Conservation (phyloP, 64 coral and sea anemone species). For the Pocillopora damicornis region DNA sequence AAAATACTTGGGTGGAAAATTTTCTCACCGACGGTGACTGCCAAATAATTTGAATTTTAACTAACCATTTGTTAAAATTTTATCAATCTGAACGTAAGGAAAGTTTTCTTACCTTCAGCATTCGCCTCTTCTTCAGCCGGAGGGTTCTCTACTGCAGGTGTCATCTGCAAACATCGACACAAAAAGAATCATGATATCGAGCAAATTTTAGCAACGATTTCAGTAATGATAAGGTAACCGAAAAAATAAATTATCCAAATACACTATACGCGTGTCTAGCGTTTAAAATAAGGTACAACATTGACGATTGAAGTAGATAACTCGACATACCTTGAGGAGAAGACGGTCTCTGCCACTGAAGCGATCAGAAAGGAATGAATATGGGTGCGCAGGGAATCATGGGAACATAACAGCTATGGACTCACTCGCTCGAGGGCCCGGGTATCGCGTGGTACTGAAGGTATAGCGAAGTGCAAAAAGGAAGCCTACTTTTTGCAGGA, state of each 20-base stretch:
- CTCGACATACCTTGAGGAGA: not conserved
- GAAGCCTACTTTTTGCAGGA: no score
- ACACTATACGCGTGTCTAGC: not conserved
- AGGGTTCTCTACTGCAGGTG: slow-evolving; percentile 91
- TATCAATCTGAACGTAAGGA: not conserved
- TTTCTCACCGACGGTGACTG: not conserved
- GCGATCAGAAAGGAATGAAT: not conserved
- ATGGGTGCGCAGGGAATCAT: not conserved
- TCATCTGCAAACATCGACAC: slow-evolving; percentile 67
- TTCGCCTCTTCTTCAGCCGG: slow-evolving; percentile 71
- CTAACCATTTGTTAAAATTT: not conserved
- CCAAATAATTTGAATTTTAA: not conserved
- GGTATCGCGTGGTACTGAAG: no score
- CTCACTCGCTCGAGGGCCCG: not conserved
- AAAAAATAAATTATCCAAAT: not conserved
- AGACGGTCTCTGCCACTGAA: not conserved
- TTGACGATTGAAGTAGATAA: not conserved
- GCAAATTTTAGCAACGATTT: not conserved
- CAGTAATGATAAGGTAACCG: not conserved
- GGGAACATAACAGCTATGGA: not conserved
- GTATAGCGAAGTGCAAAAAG: no score
- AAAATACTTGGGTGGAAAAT: slow-evolving; percentile 25
- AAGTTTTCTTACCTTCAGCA: slow-evolving; percentile 30
- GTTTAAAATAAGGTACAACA: not conserved
- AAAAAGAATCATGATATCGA: not conserved